Base-by-base conservation (phyloP, 2,888 invertebrate species). In the Diplazon laetatorius region DNA sequence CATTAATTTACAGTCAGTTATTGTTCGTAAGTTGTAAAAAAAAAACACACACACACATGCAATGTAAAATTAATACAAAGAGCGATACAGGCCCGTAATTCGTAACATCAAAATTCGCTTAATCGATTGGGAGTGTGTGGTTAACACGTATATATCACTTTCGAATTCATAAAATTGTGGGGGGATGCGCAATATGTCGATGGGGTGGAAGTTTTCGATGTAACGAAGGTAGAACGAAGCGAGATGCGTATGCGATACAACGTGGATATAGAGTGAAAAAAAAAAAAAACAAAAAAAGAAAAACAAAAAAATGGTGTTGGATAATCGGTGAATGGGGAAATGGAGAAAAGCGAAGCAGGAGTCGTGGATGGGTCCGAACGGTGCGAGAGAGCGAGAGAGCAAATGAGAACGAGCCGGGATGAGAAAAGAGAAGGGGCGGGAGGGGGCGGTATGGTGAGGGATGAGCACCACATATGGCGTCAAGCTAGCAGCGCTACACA, bases 381-480 rank as follows among this genome's bases (percentile, higher is more conserved):
- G 82, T 73, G 78, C 72, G 76, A 76, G 66, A 69, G 14, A 44
- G 55, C 18, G 71, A 65, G 59, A 52, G 80, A 76, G 68, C 63
- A 68, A 76, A 52, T 46, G 14, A 22, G 72, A 80, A 76, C 71
- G 72, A 55, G 72, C 76, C 82, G 73, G 72, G 71, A n/a, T n/a
- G n/a, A n/a, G n/a, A n/a, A n/a, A n/a, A n/a, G n/a, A n/a, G 69
- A 66, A 70, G 75, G 76, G 60, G 72, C 78, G 71, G 68, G 44
- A 71, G 73, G 73, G 65, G 65, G 68, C 75, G 66, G 69, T 63
- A 63, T 55, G 48, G 80, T 80, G 81, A 80, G 78, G 83, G 80
- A 83, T 82, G 81, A 81, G 76, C 69, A 66, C 62, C 81, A 81
- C 85, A 85, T 84, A 86, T 84, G 84, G 83, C 81, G 81, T 73